Evolutionary conservation across 2,113 vertebrate genomes (phyloP), one percentile per base, ranked within the genome.

Genomic region (Oriolus oriolus): DNA sequence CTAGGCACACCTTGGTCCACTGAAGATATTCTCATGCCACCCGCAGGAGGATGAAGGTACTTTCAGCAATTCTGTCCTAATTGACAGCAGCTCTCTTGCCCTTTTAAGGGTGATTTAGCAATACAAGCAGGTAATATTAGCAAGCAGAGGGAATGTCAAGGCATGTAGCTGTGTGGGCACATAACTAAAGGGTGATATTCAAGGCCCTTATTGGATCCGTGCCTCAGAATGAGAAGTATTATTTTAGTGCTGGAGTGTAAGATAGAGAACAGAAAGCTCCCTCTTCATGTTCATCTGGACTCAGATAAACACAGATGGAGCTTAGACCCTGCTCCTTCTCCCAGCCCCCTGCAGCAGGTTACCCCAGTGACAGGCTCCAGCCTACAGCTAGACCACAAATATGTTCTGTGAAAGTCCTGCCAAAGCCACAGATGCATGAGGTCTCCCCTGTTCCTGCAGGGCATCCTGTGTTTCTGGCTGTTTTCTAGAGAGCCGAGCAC

Each of bases 11-110:
- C 21, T 47, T 65, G 52, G 33, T 52, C 49, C 47, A 42, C 39
- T n/a, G 87, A 74, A 98, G 87, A 96, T 79, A 82, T 95, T 96
- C 90, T 95, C 95, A 96, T 97, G 97, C 97, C 97, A 98, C 95
- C 97, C 97, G 41, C 94, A 96, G 97, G 97, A 92, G 81, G 78
- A 94, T 14, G 21, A 54, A 47, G 82, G 92, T 60, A 97, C 47
- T 90, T 95, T 57, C 73, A 60, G 57, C 18, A 26, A 10, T 16
- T 22, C 57, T n/a, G 35, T 75, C 63, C 69, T 78, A 4, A 30
- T 45, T 64, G 35, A 31, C n/a, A 53, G 85, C 92, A 61, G 63
- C 85, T 47, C 37, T 74, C 65, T 24, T 68, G 65, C 70, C 64
- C 84, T 90, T 33, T 87, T 70, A 41, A 90, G 26, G 35, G 13